Base-by-base conservation (phyloP, 2,888 invertebrate species). In the Megaustenia siamemsis region DNA sequence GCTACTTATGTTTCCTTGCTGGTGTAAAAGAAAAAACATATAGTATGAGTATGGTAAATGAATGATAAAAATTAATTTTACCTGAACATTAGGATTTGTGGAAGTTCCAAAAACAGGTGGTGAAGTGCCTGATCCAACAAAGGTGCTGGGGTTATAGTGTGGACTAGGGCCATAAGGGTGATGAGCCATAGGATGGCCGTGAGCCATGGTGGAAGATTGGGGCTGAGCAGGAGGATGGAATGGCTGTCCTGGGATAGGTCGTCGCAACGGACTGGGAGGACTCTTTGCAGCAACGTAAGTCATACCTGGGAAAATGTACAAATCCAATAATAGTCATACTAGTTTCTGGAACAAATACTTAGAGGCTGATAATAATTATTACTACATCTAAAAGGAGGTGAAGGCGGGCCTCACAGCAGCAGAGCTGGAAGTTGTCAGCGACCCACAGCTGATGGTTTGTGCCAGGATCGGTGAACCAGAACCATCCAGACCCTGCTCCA, bases 261-360 rank as follows among this genome's bases (percentile, higher is more conserved):
- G 97, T 83, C 97, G 95, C 89, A 96, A 94, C 69, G 95, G 95
- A 90, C 94, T 94, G 43, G 95, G 94, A 38, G 95, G 94, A 89
- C 94, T 94, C 90, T 94, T 94, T 88, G 91, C 93, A 85, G 90
- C 92, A 85, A 91, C 92, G 86, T 89, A 92, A 82, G 90, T 91
- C 82, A 93, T 87, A 86, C 92, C 93, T 91, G 89, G 78, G 87
- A 76, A 68, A 71, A 15, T 28, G 15, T 4, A 28, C n/a, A n/a
- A n/a, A n/a, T n/a, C n/a, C n/a, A n/a, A n/a, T n/a, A n/a, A n/a
- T n/a, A n/a, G n/a, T n/a, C n/a, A n/a, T n/a, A n/a, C n/a, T n/a
- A n/a, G n/a, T n/a, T n/a, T n/a, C n/a, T n/a, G n/a, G n/a, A n/a
- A n/a, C n/a, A n/a, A n/a, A n/a, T n/a, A n/a, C n/a, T n/a, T n/a